Evolutionary conservation across 2,797 vertebrate species (phyloP), one percentile per base, ranked within the genome.

Genomic region (Halcyon badia): DNA sequence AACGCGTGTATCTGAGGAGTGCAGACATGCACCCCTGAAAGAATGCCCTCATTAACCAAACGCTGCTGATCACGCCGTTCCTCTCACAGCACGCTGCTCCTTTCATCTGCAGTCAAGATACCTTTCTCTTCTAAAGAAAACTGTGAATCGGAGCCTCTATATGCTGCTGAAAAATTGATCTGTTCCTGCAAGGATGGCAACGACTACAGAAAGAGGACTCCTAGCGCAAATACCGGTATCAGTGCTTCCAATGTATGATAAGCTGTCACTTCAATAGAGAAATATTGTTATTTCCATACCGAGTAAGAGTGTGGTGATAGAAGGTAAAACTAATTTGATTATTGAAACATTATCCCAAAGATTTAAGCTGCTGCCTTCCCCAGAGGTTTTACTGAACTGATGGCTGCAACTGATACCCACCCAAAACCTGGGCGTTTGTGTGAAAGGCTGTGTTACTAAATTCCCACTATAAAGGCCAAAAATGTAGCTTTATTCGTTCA

Each of bases 251-350:
- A 1, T 1, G 26, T 2, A 9, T 31, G 64, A 54, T 44, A 71
- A 42, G 28, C 8, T 80, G 75, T 49, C 82, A 35, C 71, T 79
- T 72, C 33, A 42, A 8, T 4, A 77, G 13, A 60, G 39, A 61
- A 69, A 86, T 11, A 46, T 0, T 16, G 49, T 41, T 1, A 22
- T 83, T 87, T 76, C 58, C 49, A 54, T 33, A 69, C 15, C 0
- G 0, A 60, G 16, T n/a, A 31, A 12, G 8, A 44, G 8, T 11
- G 54, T 0, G 0, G 48, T 33, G 62, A 30, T 20, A n/a, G 1
- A 64, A 85, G 11, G 11, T 11, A 11, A 64, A 94, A 69, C 6
- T 37, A 33, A 35, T 66, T 24, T 44, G 57, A 30, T 51, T 77
- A 56, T 14, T 2, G 3, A 62, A 87, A 80, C 0, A 4, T 21